Base-by-base conservation (phyloP, 2,113 vertebrate genomes). In the Fulica atra region DNA sequence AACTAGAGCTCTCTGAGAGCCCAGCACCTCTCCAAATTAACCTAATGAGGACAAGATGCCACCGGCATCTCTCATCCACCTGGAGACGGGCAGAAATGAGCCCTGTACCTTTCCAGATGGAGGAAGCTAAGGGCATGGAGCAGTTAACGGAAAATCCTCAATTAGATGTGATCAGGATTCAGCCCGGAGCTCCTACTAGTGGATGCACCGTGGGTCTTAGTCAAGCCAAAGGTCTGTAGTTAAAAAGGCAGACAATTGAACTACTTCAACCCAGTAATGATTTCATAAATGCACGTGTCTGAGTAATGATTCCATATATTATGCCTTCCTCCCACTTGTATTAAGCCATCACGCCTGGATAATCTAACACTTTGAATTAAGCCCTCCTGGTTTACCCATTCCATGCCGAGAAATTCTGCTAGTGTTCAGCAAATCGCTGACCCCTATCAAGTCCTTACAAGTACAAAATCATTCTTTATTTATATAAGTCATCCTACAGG, bases 221-320 rank as follows among this genome's bases (percentile, higher is more conserved):
- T 68, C 54, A 73, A 11, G 72, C 44, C 70, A 57, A 76, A 82
- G 73, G 35, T 63, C 84, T 72, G 50, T 38, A 69, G 65, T 66
- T 93, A 80, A 91, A 95, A 94, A 91, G 83, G 53, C 88, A 96
- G 93, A 89, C 50, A 94, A 94, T 85, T 92, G 56, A 95, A 77
- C 87, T 91, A 7, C 87, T 94, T 92, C 48, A 94, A 54, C 59
- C 66, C 81, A 48, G 78, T 89, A 95, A 96, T 82, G 83, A 94
- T 93, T 96, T 96, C 77, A 94, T 95, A 96, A 97, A 91, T 57
- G 71, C 95, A 77, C 12, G 12, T 91, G 88, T 92, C 68, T 83
- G 56, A 86, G 77, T 87, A 95, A 89, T 92, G 95, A 91, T 93
- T 88, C 86, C 59, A 48, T 89, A 68, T 74, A 50, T 74, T 94